phyloP scores from a whole-genome alignment of 2,888 invertebrate species.

The Amphipyra berbera region DNA sequence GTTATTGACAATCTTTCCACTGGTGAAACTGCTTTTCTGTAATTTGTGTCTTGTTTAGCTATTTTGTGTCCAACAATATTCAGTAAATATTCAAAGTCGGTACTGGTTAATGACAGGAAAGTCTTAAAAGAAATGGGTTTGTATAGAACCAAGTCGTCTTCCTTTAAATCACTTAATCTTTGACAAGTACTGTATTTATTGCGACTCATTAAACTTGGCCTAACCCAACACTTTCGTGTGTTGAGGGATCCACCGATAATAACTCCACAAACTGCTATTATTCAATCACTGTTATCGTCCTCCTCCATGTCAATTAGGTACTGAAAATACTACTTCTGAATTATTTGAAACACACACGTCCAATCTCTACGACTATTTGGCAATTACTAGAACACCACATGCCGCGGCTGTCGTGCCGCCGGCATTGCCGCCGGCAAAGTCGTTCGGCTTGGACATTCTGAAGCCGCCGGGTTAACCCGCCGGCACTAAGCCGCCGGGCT shows the following conservation, averaged over 20 bases:
- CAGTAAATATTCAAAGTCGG: conserved; percentile 34
- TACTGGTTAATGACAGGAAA: conserved; percentile 29
- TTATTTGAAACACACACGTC: conserved; percentile 36
- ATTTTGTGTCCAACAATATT: conserved; percentile 31
- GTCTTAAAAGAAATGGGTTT: conserved; percentile 26
- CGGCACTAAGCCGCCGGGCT: background rate
- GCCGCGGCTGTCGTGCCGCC: conserved; percentile 14
- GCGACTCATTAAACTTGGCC: conserved; percentile 37
- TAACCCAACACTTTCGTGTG: conserved; percentile 25
- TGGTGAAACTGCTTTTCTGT: conserved; percentile 28
- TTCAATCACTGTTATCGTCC: conserved; percentile 30
- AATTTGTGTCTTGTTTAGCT: conserved; percentile 32
- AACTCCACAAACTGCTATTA: conserved; percentile 31
- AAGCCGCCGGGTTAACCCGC: conserved; percentile 28
- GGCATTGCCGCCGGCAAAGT: conserved; percentile 17
- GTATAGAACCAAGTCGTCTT: conserved; percentile 25
- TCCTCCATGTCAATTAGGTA: conserved; percentile 20
- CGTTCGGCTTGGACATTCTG: conserved; percentile 11
- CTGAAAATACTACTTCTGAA: conserved; percentile 26
- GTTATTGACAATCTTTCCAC: conserved; percentile 28
- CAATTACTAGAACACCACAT: conserved; percentile 32
- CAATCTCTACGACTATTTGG: conserved; percentile 28
- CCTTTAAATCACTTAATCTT: conserved; percentile 26
- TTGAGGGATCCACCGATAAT: conserved; percentile 36
- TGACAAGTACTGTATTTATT: conserved; percentile 18